Base-by-base conservation (phyloP, 1,140 invertebrate species). In the Caenorhabditis brenneri region DNA sequence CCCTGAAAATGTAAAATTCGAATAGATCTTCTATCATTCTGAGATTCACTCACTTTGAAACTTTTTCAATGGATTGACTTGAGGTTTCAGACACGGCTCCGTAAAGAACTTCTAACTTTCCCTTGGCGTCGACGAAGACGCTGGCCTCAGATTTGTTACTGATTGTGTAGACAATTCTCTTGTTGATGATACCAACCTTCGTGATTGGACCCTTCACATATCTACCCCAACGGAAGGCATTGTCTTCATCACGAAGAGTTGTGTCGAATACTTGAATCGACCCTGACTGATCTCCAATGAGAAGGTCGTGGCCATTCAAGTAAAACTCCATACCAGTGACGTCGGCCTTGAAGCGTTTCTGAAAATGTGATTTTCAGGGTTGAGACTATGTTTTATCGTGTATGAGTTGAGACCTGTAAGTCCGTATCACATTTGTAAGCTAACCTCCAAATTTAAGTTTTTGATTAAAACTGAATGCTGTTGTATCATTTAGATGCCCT, bases 171-270 rank as follows among this genome's bases (percentile, higher is more conserved):
- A 74, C 65, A 74, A 74, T 74, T 24, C 65, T 12, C 22, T 74
- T 74, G 65, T 74, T 74, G 19, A 74, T 74, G 2, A 74, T 36
- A 12, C 65, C 65, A 74, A 74, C 65, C 24, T 74, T 74, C 19
- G 65, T 12, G 2, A 74, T 74, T 22, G 65, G 65, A 24, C 65
- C 65, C 10, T 39, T 74, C 2, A 46, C 65, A 33, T 36, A 74
- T 4, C 65, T 16, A 9, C 42, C 65, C 65, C 65, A 74, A 22
- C 65, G 65, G 9, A 74, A 19, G 15, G 65, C 65, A 15, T 74
- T 74, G 16, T 74, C 65, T n/a, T 74, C 65, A 15, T 74, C 65
- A 3, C 65, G 36, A 12, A 39, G 65, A 4, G 12, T 2, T 12
- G 12, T 19, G 22, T 74, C 36, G n/a, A 42, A 74, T 1, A 29